Base-by-base conservation (phyloP, 2,888 invertebrate species). In the Epirrhoe tristata region DNA sequence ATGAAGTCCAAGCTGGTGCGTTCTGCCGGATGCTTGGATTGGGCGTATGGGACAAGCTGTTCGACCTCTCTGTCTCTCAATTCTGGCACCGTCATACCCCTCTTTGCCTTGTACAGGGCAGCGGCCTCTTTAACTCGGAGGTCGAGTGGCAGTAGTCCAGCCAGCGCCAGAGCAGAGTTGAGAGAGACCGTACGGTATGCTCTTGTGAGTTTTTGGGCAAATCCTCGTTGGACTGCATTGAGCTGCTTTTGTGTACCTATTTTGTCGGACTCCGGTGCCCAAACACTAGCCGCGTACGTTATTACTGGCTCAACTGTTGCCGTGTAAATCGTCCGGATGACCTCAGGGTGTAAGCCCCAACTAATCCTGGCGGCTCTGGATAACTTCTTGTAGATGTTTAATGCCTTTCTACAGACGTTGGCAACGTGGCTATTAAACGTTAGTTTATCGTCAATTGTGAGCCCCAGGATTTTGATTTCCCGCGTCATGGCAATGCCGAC, bases 331-430 rank as follows among this genome's bases (percentile, higher is more conserved):
- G 62, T 62, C 63, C 58, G 69, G 65, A 64, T 67, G 64, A 64
- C 60, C 48, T 48, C 64, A 62, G 69, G 67, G 59, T 70, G 66
- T 54, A 69, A 66, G 64, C 66, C 66, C 34, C 48, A 67, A 32
- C 32, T 53, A 32, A 34, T 16, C n/a, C 34, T 53, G 12, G 54
- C 54, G 14, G 54, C 36, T 32, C 63, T 68, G 61, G 46, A 34
- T 5, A 54, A n/a, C 12, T 31, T 43, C 34, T 62, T 56, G 10
- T 52, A 59, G 1, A 59, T 43, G 39, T 48, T 24, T 8, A 39
- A 10, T 1, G 50, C 55, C 8, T 55, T 55, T 48, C 12, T 56
- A n/a, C 55, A 55, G 7, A 17, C 16, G 5, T 16, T 32, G 8
- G 56, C 10, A 7, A 16, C 16, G 56, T 55, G 55, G 12, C 6